These are phyloP conservation scores for Eumaeus atala DNA, from an alignment of 1,140 invertebrate genomes.

Conservation along the genomic window DNA sequence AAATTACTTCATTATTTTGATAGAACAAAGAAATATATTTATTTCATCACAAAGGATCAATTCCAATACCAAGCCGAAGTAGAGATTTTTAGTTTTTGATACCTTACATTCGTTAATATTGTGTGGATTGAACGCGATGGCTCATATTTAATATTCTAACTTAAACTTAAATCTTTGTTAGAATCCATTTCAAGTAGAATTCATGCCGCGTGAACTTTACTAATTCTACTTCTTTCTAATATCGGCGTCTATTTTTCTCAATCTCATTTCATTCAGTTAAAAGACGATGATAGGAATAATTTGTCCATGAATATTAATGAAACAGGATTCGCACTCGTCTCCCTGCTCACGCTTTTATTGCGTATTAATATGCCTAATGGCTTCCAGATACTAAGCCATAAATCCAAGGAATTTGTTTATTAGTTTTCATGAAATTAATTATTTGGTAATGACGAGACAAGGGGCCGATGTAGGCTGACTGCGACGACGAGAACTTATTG, in stretches of 20 bases:
- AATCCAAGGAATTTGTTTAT: slow-evolving; percentile 27
- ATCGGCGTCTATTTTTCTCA: slow-evolving; percentile 47
- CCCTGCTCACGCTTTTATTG: slow-evolving; percentile 51
- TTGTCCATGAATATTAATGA: slow-evolving; percentile 68
- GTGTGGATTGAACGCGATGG: too few relatives aligned
- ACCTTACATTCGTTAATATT: too few relatives aligned
- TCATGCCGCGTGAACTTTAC: too few relatives aligned
- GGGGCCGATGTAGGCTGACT: too few relatives aligned
- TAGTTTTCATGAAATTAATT: slow-evolving; percentile 1
- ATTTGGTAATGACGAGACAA: background rate
- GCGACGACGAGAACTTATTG: background rate
- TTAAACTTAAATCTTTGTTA: too few relatives aligned
- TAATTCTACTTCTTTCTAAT: slow-evolving; percentile 3
- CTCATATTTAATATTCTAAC: too few relatives aligned
- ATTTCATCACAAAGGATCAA: too few relatives aligned
- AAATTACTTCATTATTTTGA: too few relatives aligned
- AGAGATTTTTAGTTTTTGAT: too few relatives aligned
- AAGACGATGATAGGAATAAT: slow-evolving; percentile 65
- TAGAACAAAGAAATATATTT: too few relatives aligned
- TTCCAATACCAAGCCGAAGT: too few relatives aligned
- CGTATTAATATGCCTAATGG: slow-evolving; percentile 55
- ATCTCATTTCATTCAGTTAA: slow-evolving; percentile 52
- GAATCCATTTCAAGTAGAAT: too few relatives aligned
- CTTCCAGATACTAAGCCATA: slow-evolving; percentile 45
- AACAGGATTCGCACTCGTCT: slow-evolving; percentile 55